Conservation (phyloP, 1,140 invertebrate genomes). For the Pseudoatta argentina region DNA sequence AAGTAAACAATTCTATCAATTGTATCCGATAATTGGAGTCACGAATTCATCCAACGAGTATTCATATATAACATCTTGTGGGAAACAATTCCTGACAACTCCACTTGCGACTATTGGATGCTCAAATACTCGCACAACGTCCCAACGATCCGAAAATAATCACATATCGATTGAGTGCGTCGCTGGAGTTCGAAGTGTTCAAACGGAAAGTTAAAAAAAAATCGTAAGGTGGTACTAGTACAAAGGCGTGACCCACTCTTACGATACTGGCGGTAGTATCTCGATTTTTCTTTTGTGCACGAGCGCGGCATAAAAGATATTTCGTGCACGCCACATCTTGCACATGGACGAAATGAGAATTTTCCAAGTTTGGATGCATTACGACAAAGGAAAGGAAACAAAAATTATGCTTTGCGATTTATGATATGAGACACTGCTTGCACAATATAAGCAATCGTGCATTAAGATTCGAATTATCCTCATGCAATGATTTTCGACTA, state of each 20-base stretch:
- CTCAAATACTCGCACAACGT: constrained; percentile 46
- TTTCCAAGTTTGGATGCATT: constrained; percentile 37
- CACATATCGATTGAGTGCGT: constrained; percentile 58
- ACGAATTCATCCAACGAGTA: constrained; percentile 34
- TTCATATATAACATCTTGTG: background rate
- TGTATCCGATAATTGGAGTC: constrained; percentile 21
- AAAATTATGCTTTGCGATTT: constrained; percentile 13
- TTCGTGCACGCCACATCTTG: constrained; percentile 68
- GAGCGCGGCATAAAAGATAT: constrained; percentile 73
- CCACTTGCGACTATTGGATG: constrained; percentile 26
- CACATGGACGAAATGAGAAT: constrained; percentile 57
- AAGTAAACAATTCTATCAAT: constrained; percentile 36
- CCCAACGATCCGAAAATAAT: constrained; percentile 60
- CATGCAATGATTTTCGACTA: constrained; percentile 42
- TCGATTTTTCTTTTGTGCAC: constrained; percentile 53
- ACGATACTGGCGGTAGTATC: constrained; percentile 1
- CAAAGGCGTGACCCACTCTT: constrained; percentile 49
- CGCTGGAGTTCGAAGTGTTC: constrained; percentile 33
- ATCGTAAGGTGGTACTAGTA: constrained; percentile 57
- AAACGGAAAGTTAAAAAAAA: constrained; percentile 8
- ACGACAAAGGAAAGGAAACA: background rate
- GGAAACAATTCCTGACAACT: constrained; percentile 31
- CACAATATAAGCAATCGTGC: constrained; percentile 47
- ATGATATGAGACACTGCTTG: constrained; percentile 42
- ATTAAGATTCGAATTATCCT: constrained; percentile 29